Evolutionary conservation across 2,888 invertebrate species (phyloP).

Genomic region (Ichneumoninae sp.): DNA sequence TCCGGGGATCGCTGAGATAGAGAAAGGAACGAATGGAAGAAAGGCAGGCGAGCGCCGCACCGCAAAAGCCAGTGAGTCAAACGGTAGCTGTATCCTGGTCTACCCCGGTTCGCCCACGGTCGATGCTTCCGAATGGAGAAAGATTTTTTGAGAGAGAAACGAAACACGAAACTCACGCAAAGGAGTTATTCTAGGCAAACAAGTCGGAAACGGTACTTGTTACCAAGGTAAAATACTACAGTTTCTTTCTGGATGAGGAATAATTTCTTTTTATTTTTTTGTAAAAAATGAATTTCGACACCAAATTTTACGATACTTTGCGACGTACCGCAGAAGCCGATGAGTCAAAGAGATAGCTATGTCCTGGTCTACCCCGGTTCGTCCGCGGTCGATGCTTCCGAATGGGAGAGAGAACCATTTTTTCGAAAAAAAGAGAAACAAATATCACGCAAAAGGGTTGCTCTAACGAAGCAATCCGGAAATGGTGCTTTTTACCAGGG

Average conservation of each 20-base stretch:
- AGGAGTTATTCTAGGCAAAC: slow-evolving; percentile 15
- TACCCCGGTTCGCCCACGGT: slow-evolving; percentile 55
- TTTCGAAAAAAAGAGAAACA: neutral
- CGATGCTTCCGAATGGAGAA: slow-evolving; percentile 40
- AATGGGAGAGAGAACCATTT: slow-evolving; percentile 2
- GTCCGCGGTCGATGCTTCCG: slow-evolving; percentile 53
- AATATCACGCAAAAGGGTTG: slow-evolving; percentile 24
- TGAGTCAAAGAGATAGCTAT: slow-evolving; percentile 64
- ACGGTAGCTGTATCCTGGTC: slow-evolving; percentile 57
- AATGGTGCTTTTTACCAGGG: slow-evolving; percentile 12
- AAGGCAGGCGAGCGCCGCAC: slow-evolving; percentile 51
- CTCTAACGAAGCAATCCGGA: neutral
- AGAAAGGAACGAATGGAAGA: slow-evolving; percentile 45
- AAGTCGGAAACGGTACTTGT: slow-evolving; percentile 9
- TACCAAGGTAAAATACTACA: neutral
- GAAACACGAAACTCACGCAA: neutral
- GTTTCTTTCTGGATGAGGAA: neutral
- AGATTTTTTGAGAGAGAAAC: neutral
- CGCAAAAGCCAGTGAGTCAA: slow-evolving; percentile 65
- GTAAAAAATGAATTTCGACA: neutral
- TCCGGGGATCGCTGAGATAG: slow-evolving; percentile 32
- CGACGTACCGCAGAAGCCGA: slow-evolving; percentile 58
- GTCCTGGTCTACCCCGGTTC: slow-evolving; percentile 33
- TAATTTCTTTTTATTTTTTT: neutral
- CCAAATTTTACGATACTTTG: neutral